These are phyloP conservation scores for Colius striatus DNA, from an alignment of 2,113 vertebrate species.

Conservation along the genomic window DNA sequence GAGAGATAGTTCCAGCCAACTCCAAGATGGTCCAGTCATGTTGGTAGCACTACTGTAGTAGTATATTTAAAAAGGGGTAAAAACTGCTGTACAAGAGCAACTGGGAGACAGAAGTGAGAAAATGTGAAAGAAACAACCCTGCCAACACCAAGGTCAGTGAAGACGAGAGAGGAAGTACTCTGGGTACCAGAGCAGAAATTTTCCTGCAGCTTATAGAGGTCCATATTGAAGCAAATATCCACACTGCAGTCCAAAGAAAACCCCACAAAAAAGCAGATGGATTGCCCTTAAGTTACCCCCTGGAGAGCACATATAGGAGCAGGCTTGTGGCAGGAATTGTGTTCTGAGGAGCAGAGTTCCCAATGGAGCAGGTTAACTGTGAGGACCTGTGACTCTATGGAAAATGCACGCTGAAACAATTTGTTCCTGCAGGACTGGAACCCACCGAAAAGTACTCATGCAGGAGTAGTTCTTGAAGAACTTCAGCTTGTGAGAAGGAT, in stretches of 20 bases:
- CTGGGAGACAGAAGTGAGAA: neutral
- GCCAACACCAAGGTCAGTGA: neutral
- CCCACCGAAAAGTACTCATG: neutral
- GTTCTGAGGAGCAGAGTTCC: too few species aligned
- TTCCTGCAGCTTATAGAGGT: neutral
- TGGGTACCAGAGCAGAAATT: fast-evolving
- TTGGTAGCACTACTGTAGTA: neutral
- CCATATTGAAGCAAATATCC: neutral
- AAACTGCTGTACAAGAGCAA: neutral
- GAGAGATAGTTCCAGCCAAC: neutral
- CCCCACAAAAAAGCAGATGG: too few species aligned
- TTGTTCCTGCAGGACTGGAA: neutral
- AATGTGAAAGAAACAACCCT: neutral
- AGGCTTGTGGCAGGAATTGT: neutral
- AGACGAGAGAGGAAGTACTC: neutral
- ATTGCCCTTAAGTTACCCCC: neutral
- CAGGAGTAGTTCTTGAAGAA: neutral
- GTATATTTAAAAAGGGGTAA: neutral
- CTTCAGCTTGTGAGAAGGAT: neutral
- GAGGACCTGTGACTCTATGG: neutral
- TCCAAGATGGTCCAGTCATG: neutral
- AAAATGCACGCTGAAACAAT: fast-evolving
- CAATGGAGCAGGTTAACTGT: fast-evolving
- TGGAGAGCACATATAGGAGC: neutral
- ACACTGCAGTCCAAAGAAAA: neutral